Base-by-base conservation (phyloP, 2,113 vertebrate species). In the Dipodomys ordii region DNA sequence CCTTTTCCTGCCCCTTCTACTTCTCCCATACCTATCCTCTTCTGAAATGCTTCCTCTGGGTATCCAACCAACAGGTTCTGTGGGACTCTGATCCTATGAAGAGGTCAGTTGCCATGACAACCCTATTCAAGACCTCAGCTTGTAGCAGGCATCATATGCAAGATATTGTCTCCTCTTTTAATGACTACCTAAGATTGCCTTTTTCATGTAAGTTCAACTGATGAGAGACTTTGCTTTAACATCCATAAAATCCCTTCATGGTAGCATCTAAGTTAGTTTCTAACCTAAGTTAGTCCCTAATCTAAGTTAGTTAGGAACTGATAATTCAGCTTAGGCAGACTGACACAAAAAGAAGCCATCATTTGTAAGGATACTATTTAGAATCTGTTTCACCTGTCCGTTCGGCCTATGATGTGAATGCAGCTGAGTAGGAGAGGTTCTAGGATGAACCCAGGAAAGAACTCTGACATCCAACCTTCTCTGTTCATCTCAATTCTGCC, bases 191-290 rank as follows among this genome's bases (percentile, higher is more conserved):
- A 28, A 39, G 30, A 72, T 67, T 30, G 68, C 32, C 35, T 83
- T 67, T 27, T 44, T 20, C 89, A 89, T 49, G 83, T 74, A 79
- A 94, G 73, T 18, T 65, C 83, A 90, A 3, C 44, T 90, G 10
- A 64, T 32, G 88, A 39, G 12, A 62, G 35, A 44, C 13, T 93
- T 85, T 3, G 39, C 19, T n/a, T 57, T 84, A 62, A 46, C 7
- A 10, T 71, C 12, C 32, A 11, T 3, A 71, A 53, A 77, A 67
- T 72, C 23, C 9, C 60, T 88, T 90, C 28, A 87, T 19, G 46
- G 64, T 6, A 80, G 28, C 18, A 9, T 72, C 35, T 67, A 83
- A 39, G 67, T 64, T 74, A 39, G 5, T 39, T 39, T 39, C 39
- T 39, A 39, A 39, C 39, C 39, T 39, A 39, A 39, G 39, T 39